Evolutionary conservation across 2,113 vertebrate genomes (phyloP).

Genomic region (Catharus bicknelli): DNA sequence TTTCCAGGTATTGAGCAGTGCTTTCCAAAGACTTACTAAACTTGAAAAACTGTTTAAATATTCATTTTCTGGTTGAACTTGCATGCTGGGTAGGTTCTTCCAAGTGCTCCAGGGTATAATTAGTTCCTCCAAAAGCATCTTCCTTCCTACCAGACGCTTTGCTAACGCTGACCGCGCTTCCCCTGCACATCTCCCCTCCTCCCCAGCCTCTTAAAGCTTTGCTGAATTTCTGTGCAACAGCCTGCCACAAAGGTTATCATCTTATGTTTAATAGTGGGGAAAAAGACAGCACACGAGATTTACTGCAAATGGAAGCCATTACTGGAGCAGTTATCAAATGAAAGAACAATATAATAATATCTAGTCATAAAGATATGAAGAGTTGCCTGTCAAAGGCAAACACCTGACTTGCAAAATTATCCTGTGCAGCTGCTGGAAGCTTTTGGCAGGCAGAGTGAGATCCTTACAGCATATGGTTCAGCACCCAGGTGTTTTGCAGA

Average conservation of each 20-base stretch:
- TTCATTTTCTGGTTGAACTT: slow-evolving; percentile 42
- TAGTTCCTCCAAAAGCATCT: slow-evolving; percentile 28
- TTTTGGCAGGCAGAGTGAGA: background rate
- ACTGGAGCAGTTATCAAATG: slow-evolving; percentile 59
- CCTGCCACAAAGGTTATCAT: slow-evolving; percentile 47
- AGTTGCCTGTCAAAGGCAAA: slow-evolving; percentile 43
- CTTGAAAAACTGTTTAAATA: slow-evolving; percentile 30
- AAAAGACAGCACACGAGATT: slow-evolving; percentile 24
- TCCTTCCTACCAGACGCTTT: background rate
- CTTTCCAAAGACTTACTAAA: background rate
- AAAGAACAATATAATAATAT: slow-evolving; percentile 64
- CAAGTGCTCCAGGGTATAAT: slow-evolving; percentile 2
- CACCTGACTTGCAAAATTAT: slow-evolving; percentile 17
- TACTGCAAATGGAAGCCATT: slow-evolving; percentile 65
- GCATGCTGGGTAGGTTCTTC: background rate
- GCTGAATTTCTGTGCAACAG: background rate
- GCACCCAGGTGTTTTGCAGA: background rate
- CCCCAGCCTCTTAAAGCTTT: background rate
- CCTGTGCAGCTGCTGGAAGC: background rate
- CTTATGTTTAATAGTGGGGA: slow-evolving; percentile 27
- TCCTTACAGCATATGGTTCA: background rate
- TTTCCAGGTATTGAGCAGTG: slow-evolving; percentile 17
- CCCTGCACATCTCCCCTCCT: background rate
- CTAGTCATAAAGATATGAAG: slow-evolving; percentile 35
- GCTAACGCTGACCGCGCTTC: background rate